These are phyloP conservation scores for Muraenolepis orangiensis DNA, from an alignment of 2,797 vertebrate species.

Conservation along the genomic window DNA sequence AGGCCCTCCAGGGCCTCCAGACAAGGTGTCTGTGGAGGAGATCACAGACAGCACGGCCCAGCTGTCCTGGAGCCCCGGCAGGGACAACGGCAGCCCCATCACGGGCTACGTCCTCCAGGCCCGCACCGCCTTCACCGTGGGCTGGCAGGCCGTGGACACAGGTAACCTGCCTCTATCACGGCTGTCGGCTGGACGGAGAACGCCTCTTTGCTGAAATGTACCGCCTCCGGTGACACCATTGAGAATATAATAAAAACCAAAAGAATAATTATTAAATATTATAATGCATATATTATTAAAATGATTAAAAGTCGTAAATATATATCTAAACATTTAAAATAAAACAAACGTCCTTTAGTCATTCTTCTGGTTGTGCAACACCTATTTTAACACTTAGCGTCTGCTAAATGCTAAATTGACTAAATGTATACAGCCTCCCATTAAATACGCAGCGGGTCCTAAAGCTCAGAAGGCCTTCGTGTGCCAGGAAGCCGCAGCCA, in stretches of 20 bases:
- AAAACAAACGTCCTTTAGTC: too few species aligned
- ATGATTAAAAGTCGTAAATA: too few species aligned
- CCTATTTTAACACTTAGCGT: too few species aligned
- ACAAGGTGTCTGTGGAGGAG: conserved; percentile 77
- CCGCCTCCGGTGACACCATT: too few species aligned
- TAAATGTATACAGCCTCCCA: too few species aligned
- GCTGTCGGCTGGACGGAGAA: not conserved
- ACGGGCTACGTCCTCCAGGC: conserved; percentile 76
- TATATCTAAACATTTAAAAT: too few species aligned
- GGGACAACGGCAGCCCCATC: conserved; percentile 80
- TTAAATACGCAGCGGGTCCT: too few species aligned
- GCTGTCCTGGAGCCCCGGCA: conserved; percentile 76
- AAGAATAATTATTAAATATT: not conserved
- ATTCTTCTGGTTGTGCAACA: too few species aligned
- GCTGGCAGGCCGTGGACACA: conserved; percentile 79
- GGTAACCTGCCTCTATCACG: conserved; percentile 52
- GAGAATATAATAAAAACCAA: not conserved
- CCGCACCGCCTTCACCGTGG: conserved; percentile 76
- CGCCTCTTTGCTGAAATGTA: not conserved
- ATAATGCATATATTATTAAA: too few species aligned
- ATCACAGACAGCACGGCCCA: conserved; percentile 82
- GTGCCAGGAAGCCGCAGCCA: too few species aligned
- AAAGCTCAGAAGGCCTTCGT: too few species aligned
- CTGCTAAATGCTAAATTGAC: too few species aligned
- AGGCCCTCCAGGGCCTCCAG: conserved; percentile 79